phyloP scores from a whole-genome alignment of 2,797 vertebrate species.

The Antennarius maculatus region DNA sequence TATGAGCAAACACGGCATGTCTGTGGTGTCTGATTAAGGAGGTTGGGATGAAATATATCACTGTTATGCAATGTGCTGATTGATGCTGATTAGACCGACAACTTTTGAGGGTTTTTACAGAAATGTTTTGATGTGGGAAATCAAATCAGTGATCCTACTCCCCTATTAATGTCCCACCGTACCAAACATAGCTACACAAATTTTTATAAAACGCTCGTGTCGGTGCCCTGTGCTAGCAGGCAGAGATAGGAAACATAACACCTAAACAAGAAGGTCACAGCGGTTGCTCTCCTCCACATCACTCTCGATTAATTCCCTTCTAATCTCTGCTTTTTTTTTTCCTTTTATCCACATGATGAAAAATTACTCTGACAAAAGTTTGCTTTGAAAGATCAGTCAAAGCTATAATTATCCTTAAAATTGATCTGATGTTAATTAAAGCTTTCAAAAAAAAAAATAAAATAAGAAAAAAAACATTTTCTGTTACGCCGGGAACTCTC shows the following conservation, averaged over 20 bases:
- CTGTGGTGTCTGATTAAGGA: conserved; percentile 7
- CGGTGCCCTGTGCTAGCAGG: background rate
- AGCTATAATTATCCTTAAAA: background rate
- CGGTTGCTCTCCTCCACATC: background rate
- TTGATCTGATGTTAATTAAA: background rate
- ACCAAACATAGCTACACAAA: background rate
- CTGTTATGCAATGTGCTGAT: conserved; percentile 14
- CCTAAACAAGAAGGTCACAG: background rate
- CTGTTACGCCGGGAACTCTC: background rate
- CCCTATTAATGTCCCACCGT: background rate
- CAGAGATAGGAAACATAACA: background rate
- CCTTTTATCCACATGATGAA: background rate
- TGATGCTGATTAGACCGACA: conserved; percentile 23
- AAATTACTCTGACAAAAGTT: background rate
- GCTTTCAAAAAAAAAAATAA: background rate
- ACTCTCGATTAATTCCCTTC: background rate
- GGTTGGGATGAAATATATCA: conserved; percentile 12
- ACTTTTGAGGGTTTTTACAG: conserved; percentile 16
- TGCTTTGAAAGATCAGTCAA: background rate
- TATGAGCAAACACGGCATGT: conserved; percentile 13
- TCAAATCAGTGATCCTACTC: conserved; percentile 6
- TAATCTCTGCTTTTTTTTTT: background rate
- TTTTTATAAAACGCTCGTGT: background rate
- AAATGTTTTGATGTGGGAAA: conserved; percentile 8
- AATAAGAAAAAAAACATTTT: conserved; percentile 1